Evolutionary conservation across 2,888 invertebrate species (phyloP), one percentile per base, ranked within the genome.

Genomic region (Petrophora chlorosata): DNA sequence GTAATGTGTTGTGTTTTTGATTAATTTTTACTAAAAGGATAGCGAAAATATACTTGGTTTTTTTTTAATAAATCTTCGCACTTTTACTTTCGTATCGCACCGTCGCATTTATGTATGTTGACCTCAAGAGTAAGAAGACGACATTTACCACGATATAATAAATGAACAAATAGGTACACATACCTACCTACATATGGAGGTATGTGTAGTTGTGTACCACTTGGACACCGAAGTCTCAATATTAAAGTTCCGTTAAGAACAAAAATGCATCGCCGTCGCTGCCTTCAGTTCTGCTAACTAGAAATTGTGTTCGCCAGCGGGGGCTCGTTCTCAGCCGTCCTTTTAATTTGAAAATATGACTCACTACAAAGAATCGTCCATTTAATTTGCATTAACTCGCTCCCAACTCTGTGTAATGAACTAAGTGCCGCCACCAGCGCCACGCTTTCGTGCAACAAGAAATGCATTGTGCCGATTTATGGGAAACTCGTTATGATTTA

Each of bases 331-430:
- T 71, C 73, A 72, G 68, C 71, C 63, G 63, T 64, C 63, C 66
- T 71, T 73, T 79, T 85, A 84, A 86, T 86, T 80, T 83, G 74
- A 83, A 85, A 82, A 81, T 85, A 84, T 84, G 76, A 78, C 73
- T 73, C 67, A 71, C 72, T 78, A 71, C 73, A 76, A 76, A 73
- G 73, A 79, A 78, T 76, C 73, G 72, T 69, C 76, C 70, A 73
- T 79, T 82, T 84, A 79, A 82, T 84, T 83, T 82, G 71, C 74
- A 78, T 79, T 75, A 74, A 76, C 46, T 53, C 69, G 59, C 67
- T 68, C 67, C 65, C 53, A 65, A 65, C 62, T 55, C 59, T 53
- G 60, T 60, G 59, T 64, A 65, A 67, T 63, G 64, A 64, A 63
- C 62, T 55, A 65, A 66, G 64, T 63, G 61, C 60, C 60, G 56